These are phyloP conservation scores for Diphyllodes magnificus DNA, from an alignment of 2,113 vertebrate genomes.

Conservation along the genomic window DNA sequence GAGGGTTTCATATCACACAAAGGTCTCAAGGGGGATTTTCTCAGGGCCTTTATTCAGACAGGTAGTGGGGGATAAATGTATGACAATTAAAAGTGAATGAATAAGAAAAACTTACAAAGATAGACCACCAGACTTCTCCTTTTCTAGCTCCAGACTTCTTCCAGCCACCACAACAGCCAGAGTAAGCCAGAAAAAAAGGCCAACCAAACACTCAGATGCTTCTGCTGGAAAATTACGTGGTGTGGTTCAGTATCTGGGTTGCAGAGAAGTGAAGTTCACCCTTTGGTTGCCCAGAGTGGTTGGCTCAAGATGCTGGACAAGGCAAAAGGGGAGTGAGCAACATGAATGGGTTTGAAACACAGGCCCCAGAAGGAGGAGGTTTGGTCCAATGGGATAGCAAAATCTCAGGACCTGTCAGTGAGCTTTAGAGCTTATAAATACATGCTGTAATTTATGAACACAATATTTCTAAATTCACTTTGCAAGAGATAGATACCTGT, in stretches of 20 bases:
- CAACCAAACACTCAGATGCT: conserved; percentile 42
- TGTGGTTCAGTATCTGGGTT: conserved; percentile 32
- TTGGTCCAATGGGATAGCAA: not conserved
- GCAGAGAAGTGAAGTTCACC: not conserved
- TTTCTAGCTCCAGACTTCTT: conserved; percentile 40
- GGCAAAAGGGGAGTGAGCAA: not conserved
- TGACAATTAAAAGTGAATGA: not conserved
- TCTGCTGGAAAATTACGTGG: conserved; percentile 18
- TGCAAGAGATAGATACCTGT: not conserved
- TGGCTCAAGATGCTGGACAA: conserved; percentile 1
- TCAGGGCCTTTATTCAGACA: not conserved
- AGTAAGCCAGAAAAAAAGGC: conserved; percentile 53
- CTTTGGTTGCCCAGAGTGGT: not conserved
- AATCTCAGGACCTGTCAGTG: not conserved
- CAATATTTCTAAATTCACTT: not conserved
- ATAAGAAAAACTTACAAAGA: not conserved
- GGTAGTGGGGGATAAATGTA: not conserved
- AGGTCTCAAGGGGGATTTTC: not conserved
- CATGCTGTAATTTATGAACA: not conserved
- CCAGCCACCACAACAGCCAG: not conserved
- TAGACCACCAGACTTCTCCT: not conserved
- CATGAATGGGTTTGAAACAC: not conserved
- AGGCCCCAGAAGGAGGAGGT: not conserved
- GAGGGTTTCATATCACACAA: not conserved
- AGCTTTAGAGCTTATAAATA: not conserved